phyloP scores from a whole-genome alignment of 2,113 vertebrate genomes.

The Neotoma lepida region DNA sequence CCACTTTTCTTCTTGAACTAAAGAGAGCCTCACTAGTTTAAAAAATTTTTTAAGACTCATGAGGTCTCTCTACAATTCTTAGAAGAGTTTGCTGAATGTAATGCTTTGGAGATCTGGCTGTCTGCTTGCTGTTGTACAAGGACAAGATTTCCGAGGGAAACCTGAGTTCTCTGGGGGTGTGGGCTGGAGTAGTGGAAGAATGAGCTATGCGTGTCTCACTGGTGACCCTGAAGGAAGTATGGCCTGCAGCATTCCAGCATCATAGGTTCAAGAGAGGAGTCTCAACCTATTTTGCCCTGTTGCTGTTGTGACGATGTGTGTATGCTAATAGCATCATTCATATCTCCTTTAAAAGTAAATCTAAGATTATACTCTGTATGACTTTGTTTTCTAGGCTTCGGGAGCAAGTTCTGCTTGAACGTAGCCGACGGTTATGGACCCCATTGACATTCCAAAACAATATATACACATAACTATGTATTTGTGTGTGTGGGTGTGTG shows the following conservation, averaged over 20 bases:
- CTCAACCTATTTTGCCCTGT: constrained; percentile 61
- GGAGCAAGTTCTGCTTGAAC: constrained; percentile 98
- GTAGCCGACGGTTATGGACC: constrained; percentile 92
- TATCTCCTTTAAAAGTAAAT: too few relatives aligned
- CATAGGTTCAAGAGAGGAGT: constrained; percentile 8
- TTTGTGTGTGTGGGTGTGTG: constrained; percentile 81
- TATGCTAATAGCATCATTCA: constrained; percentile 75
- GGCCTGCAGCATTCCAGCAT: not conserved
- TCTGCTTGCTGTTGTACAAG: not conserved
- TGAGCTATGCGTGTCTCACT: not conserved
- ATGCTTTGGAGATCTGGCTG: constrained; percentile 4
- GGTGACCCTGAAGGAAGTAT: not conserved
- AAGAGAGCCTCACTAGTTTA: constrained; percentile 17
- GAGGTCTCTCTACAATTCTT: constrained; percentile 35
- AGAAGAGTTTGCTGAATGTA: constrained; percentile 24
- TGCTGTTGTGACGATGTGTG: constrained; percentile 74
- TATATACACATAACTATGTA: constrained; percentile 86
- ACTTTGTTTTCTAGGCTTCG: constrained; percentile 95
- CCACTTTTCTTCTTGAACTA: constrained; percentile 16
- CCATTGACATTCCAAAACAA: constrained; percentile 98
- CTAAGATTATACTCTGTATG: constrained; percentile 87
- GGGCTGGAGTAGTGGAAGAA: not conserved
- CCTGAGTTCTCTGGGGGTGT: not conserved
- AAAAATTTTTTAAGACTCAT: constrained; percentile 42
- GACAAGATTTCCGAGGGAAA: not conserved